Base-by-base conservation (phyloP, 2,113 vertebrate species). In the Chitala chitala region DNA sequence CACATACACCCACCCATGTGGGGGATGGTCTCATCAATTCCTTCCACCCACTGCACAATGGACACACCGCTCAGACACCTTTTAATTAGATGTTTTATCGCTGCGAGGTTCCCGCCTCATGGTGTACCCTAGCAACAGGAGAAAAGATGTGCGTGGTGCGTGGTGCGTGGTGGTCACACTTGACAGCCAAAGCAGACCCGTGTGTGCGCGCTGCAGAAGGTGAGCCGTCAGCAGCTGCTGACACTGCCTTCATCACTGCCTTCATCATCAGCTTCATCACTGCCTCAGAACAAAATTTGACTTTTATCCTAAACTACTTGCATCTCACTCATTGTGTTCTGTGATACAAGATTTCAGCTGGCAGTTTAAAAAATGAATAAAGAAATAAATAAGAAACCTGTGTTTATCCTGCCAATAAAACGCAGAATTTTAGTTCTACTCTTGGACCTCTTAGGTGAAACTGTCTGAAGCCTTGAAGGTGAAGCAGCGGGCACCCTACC, bases 1-100 rank as follows among this genome's bases (percentile, higher is more conserved):
- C 38, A 24, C 38, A n/a, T 13, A 22, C 38, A 65, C 38, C 22
- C 63, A 44, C 56, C 38, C 33, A 50, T 55, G n/a, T n/a, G n/a
- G n/a, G n/a, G n/a, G n/a, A n/a, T n/a, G n/a, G 50, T 24, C 51
- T 71, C 69, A 56, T 40, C 53, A 38, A 20, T 3, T 42, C 53
- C 38, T 68, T 68, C 15, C 40, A 46, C 42, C 13, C 5, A 7
- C 9, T 40, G 68, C 59, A 20, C 22, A 44, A 69, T 44, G 36
- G 58, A 40, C 33, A 33, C 53, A 51, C 24, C 20, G 22, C 54
- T 54, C 75, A 24, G 72, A 75, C 42, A 54, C 69, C 48, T 56
- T 78, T 76, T 73, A 75, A 79, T 77, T 73, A 69, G 50, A 26
- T 20, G 12, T 53, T 77, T 65, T 79, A 77, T 77, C 76, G 72